Conservation (phyloP, 1,140 invertebrate genomes). For the Tetramorium simillimum region DNA sequence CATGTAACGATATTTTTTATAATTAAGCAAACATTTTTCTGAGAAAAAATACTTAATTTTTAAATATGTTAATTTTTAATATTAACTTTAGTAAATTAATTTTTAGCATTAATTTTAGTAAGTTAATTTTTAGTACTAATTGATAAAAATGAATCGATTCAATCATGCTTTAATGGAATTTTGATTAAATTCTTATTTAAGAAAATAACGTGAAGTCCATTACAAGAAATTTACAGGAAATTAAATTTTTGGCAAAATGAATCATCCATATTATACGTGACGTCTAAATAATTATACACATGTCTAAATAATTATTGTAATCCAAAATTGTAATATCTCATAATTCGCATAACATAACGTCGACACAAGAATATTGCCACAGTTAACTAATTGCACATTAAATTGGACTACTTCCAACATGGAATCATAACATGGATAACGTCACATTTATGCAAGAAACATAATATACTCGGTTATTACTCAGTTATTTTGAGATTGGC, state of each 20-base stretch:
- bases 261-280: neutral
- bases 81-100: neutral
- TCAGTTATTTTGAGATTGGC: slow-evolving; percentile 44
- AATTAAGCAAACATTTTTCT: neutral
- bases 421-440: neutral
- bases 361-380: slow-evolving; percentile 16
- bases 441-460: slow-evolving; percentile 36
- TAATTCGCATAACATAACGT: neutral
- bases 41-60: neutral
- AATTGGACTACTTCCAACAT: slow-evolving; percentile 34
- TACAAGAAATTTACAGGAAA: neutral
- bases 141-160: slow-evolving; percentile 12
- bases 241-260: neutral
- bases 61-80: neutral
- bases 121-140: neutral
- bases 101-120: too few relatives aligned
- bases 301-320: slow-evolving; percentile 23
- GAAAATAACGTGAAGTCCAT: neutral
- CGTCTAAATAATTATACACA: neutral
- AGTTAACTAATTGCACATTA: slow-evolving; percentile 41
- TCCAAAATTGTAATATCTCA: slow-evolving; percentile 1
- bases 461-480: slow-evolving; percentile 28
- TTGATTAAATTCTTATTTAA: neutral
- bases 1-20: neutral
- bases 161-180: neutral